Evolutionary conservation across 2,797 vertebrate species (phyloP), one percentile per base, ranked within the genome.

Genomic region (Acipenser oxyrinchus): DNA sequence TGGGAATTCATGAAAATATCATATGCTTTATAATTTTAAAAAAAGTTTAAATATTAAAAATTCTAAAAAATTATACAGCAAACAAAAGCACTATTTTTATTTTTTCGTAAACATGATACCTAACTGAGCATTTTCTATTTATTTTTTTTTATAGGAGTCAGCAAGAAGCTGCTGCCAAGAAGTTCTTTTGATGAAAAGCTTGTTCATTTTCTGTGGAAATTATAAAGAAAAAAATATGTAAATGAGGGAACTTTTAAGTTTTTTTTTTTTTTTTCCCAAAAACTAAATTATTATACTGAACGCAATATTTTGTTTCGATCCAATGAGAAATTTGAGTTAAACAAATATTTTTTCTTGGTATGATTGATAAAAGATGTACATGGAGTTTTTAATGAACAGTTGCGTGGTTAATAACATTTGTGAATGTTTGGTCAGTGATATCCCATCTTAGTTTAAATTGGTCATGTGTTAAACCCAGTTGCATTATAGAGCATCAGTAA

Each of bases 121-220:
- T 37, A 37, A 37, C 37, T 37, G 37, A 37, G 37, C 37, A 37
- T 37, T 37, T 15, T 69, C 49, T 48, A 71, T 18, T 62, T 63
- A 8, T 72, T 66, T n/a, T 69, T 50, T 62, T 60, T 68, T 75
- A 8, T 77, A 99, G 97, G 87, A 95, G 88, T 89, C 96, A 98
- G 78, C 95, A 98, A 82, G 97, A 99, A 94, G 96, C 96, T 80
- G 96, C 96, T 65, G 96, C 97, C 62, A 99, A 99, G 88, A 99
- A 99, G 80, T 99, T 99, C 89, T 99, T 99, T 94, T 98, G 96
- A 99, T 91, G 82, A 84, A 73, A 67, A 75, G 10, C 66, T 10
- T 37, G 37, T 37, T 73, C 70, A 70, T 77, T 77, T 72, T 80
- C 74, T 81, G 75, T 75, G 73, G 82, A 79, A 81, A 83, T 70